Conservation (phyloP, 2,113 vertebrate species). For the Manacus vitellinus region DNA sequence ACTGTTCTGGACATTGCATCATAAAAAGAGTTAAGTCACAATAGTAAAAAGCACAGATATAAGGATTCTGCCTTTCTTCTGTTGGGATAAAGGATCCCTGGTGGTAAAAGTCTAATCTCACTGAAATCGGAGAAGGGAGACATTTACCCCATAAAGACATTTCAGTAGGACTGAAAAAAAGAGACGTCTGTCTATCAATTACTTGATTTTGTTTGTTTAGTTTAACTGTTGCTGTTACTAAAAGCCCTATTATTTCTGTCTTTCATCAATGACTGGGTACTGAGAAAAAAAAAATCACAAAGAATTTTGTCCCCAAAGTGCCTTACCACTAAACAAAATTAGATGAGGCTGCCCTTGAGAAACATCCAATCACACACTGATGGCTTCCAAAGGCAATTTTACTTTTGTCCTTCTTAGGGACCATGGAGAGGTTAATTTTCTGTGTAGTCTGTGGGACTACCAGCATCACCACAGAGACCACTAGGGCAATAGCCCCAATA, state of each 20-base stretch:
- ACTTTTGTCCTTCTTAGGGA: neutral
- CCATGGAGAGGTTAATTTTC: neutral
- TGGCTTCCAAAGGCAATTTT: neutral
- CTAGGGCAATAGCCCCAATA: neutral
- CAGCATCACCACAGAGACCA: neutral
- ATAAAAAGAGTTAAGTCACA: neutral
- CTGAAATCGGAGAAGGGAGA: neutral
- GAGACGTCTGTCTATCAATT: neutral
- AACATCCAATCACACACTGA: neutral
- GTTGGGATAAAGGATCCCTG: neutral
- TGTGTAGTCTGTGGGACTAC: neutral
- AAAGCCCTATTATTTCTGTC: neutral
- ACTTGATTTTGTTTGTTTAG: neutral
- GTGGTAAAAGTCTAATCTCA: neutral
- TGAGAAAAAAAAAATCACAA: neutral
- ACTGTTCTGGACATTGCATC: neutral
- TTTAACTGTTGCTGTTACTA: neutral
- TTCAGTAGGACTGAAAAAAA: neutral
- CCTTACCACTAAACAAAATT: neutral
- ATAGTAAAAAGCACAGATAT: neutral
- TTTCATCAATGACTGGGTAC: neutral
- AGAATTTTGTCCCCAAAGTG: neutral
- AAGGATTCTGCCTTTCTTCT: neutral
- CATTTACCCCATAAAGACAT: fast-evolving
- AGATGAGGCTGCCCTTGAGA: neutral